Base-by-base conservation (phyloP, 2,113 vertebrate genomes). In the Anas platyrhynchos region DNA sequence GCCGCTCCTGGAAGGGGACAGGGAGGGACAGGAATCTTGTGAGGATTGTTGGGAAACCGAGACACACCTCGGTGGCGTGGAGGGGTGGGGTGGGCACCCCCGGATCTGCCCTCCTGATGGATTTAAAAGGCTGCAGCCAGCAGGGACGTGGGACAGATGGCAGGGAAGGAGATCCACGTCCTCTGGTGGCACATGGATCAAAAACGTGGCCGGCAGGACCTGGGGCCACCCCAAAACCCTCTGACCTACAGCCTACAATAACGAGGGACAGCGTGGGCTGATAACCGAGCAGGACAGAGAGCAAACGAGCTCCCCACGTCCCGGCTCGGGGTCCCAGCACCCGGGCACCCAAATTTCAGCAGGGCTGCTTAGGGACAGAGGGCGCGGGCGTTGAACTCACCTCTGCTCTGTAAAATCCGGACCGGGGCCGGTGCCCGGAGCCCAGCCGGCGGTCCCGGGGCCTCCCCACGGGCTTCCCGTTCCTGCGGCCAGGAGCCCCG, bases 231-330 rank as follows among this genome's bases (percentile, higher is more conserved):
- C 32, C 21, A n/a, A 61, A 61, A 34, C n/a, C 58, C 32, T 13
- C n/a, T 23, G 58, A 21, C 31, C 63, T 66, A 13, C 63, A 22
- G 41, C 18, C 41, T 14, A 12, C 26, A 0, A 46, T 79, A 79
- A 84, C 6, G 23, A 84, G 29, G 48, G 8, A 17, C 38, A 62
- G 52, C 3, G 4, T n/a, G 10, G 29, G 36, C 41, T 21, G 46
- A 21, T 9, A 73, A 38, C 13, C 29, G 25, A 25, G 0, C 0
- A 11, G 6, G 23, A 16, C 59, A 71, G 11, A 58, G 21, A 7
- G 3, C 20, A 69, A 66, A 34, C 17, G 6, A 65, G 15, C 50
- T 90, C n/a, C 20, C 43, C 10, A 13, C 7, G 9, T 29, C 44
- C 76, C 75, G 69, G 48, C 50, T 17, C 5, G 13, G 4, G 3